Conservation (phyloP, 2,797 vertebrate genomes). For the Hylomyscus alleni region DNA sequence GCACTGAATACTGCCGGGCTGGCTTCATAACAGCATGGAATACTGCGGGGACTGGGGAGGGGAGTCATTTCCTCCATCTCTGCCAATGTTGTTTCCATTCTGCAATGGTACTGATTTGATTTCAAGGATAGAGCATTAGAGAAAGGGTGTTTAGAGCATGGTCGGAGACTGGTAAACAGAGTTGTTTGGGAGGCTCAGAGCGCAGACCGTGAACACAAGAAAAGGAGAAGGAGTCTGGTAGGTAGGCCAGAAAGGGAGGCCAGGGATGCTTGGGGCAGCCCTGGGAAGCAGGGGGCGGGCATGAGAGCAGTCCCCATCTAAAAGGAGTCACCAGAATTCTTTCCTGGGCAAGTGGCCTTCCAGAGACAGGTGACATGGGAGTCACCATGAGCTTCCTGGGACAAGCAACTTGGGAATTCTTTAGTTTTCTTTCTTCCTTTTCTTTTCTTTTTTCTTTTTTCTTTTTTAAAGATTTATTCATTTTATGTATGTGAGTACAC, state of each 20-base stretch:
- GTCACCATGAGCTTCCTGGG: not conserved
- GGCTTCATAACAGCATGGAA: not conserved
- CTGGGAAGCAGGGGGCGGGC: too few relatives aligned
- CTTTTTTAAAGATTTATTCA: too few relatives aligned
- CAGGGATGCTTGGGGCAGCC: not conserved
- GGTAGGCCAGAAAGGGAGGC: not conserved
- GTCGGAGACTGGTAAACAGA: not conserved
- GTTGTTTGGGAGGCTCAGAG: not conserved
- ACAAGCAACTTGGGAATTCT: not conserved
- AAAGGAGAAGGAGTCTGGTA: not conserved
- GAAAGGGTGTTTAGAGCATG: not conserved
- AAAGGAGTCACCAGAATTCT: not conserved
- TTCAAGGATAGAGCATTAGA: not conserved
- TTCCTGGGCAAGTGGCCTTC: not conserved
- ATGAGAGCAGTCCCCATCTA: not conserved
- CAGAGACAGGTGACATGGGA: not conserved
- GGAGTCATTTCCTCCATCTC: not conserved
- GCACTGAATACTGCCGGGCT: too few relatives aligned
- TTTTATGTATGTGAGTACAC: too few relatives aligned
- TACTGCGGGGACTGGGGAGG: too few relatives aligned
- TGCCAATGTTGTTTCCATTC: not conserved
- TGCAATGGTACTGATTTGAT: not conserved
- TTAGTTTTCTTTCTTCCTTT: not conserved
- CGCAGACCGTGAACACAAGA: too few relatives aligned
- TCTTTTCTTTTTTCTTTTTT: too few relatives aligned